Evolutionary conservation across 1,140 invertebrate species (phyloP).

Genomic region (Carcinoscorpius rotundicauda): DNA sequence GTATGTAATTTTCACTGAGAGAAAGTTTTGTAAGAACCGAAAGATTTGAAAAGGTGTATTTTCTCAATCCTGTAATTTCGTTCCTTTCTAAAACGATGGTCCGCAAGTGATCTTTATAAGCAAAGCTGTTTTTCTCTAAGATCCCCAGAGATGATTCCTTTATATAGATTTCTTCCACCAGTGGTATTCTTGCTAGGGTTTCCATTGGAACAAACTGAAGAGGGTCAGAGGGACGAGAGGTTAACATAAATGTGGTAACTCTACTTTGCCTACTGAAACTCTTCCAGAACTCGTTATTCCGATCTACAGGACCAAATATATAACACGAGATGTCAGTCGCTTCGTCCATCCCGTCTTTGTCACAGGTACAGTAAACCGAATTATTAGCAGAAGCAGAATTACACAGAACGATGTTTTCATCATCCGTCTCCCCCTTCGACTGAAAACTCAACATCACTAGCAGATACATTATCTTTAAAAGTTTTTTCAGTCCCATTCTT

Average conservation of each 20-base stretch:
- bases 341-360: not conserved
- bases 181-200: not conserved
- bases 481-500: too few relatives aligned
- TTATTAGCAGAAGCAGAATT: too few relatives aligned
- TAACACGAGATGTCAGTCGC: conserved; percentile 7
- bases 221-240: not conserved
- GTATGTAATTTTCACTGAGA: conserved; percentile 82
- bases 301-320: not conserved
- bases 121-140: not conserved
- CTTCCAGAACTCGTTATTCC: conserved; percentile 2
- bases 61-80: conserved; percentile 29
- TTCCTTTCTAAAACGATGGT: conserved; percentile 6
- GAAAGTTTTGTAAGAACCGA: conserved; percentile 74
- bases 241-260: conserved; percentile 2
- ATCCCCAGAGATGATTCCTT: conserved; percentile 8
- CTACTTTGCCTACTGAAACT: not conserved
- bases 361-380: not conserved
- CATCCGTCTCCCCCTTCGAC: too few relatives aligned
- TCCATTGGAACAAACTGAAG: conserved; percentile 2
- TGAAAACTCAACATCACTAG: too few relatives aligned
- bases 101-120: not conserved
- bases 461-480: too few relatives aligned
- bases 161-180: conserved; percentile 2
- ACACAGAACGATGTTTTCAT: too few relatives aligned
- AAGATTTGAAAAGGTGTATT: conserved; percentile 80